Conservation (phyloP, 1,140 invertebrate species). For the Drosophila malerkotliana region DNA sequence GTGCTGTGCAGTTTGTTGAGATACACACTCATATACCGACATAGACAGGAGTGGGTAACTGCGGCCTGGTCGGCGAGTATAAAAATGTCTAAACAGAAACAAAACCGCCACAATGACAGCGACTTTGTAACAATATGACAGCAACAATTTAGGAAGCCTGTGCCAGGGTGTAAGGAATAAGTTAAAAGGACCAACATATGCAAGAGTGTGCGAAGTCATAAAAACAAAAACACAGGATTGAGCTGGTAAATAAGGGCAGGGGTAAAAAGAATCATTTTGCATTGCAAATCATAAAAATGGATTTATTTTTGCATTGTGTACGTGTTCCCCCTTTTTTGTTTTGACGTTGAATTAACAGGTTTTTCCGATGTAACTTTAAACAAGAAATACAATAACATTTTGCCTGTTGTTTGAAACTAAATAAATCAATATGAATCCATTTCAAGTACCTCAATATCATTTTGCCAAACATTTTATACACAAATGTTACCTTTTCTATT, state of each 20-base stretch:
- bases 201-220: conserved; percentile 19
- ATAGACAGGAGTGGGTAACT: conserved; percentile 16
- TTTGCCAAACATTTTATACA: neutral
- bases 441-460: neutral
- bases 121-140: conserved; percentile 30
- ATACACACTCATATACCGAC: conserved; percentile 3
- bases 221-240: conserved; percentile 23
- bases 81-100: conserved; percentile 75
- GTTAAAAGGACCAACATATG: conserved; percentile 25
- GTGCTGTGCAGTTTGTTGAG: conserved; percentile 69
- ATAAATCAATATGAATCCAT: neutral
- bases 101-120: conserved; percentile 49
- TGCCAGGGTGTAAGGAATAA: conserved; percentile 30
- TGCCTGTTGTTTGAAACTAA: neutral
- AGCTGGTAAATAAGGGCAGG: neutral
- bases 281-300: conserved; percentile 61
- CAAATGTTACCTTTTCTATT: neutral
- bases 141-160: conserved; percentile 39
- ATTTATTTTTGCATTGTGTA: conserved; percentile 55
- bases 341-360: conserved; percentile 1
- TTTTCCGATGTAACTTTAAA: neutral
- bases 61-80: conserved; percentile 36
- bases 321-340: conserved; percentile 24
- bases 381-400: neutral
- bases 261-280: conserved; percentile 38